Percentiles rank a stretch among this genome's conserved stretches.
These are phyloP conservation scores for Zaprionus bogoriensis DNA, from an alignment of 2,888 invertebrate species.

Conservation along the genomic window DNA sequence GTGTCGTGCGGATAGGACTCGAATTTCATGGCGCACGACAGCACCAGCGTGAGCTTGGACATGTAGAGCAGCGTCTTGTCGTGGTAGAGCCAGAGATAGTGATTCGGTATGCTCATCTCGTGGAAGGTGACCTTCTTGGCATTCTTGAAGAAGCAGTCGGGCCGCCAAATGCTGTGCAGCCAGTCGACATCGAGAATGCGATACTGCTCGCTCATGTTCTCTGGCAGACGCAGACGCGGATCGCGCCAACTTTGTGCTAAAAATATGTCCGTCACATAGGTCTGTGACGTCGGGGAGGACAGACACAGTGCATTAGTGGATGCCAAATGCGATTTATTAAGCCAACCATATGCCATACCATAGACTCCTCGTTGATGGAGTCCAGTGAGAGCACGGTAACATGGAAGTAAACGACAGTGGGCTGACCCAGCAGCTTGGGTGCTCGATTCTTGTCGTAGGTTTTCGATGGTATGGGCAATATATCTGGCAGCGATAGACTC, in stretches of 20 bases:
- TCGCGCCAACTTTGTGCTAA: conserved; percentile 96
- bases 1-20: conserved; percentile 97
- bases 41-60: conserved; percentile 95
- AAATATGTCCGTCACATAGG: conserved; percentile 96
- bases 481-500: conserved; percentile 91
- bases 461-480: conserved; percentile 92
- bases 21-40: conserved; percentile 97
- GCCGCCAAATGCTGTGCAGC: conserved; percentile 95
- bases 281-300: conserved; percentile 84
- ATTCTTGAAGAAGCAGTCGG: conserved; percentile 96
- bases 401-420: conserved; percentile 94
- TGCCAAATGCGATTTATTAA: no score
- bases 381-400: conserved; percentile 95
- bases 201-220: conserved; percentile 96
- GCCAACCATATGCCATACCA: no score
- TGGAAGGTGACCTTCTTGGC: conserved; percentile 97
- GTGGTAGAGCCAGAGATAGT: conserved; percentile 95
- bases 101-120: conserved; percentile 97
- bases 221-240: conserved; percentile 93
- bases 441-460: conserved; percentile 95
- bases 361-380: conserved; percentile 97
- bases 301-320: background rate
- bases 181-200: conserved; percentile 94
- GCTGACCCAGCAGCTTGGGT: conserved; percentile 92
- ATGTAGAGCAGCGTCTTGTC: conserved; percentile 95